These are phyloP conservation scores for Coptodon bakossiorum DNA, from an alignment of 2,113 vertebrate species.

Conservation along the genomic window DNA sequence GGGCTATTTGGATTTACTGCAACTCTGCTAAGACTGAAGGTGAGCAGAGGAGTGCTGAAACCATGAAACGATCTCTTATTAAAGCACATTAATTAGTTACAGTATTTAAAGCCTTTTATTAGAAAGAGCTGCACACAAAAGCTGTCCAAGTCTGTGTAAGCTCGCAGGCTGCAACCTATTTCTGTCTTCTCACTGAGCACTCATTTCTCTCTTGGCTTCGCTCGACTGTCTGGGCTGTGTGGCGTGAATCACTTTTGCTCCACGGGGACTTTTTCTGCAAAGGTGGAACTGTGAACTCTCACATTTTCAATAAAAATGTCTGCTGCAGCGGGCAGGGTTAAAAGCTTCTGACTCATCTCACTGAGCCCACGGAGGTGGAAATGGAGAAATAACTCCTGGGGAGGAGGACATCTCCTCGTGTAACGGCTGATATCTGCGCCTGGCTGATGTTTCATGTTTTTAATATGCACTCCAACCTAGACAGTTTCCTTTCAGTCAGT, in stretches of 20 bases:
- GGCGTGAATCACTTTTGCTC: slow-evolving; percentile 8
- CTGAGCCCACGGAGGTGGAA: neutral
- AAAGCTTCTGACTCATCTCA: slow-evolving; percentile 10
- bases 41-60: neutral
- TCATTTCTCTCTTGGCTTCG: neutral
- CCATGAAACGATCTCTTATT: neutral
- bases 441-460: neutral
- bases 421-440: neutral
- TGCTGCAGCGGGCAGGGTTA: neutral
- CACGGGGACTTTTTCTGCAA: neutral
- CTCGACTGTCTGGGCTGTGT: neutral
- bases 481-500: neutral
- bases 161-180: neutral
- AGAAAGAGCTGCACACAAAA: neutral
- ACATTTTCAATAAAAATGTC: slow-evolving; percentile 12
- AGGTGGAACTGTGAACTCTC: slow-evolving; percentile 13
- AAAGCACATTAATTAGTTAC: neutral
- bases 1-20: neutral
- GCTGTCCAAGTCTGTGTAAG: neutral
- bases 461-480: neutral
- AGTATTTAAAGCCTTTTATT: neutral
- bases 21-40: neutral
- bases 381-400: neutral
- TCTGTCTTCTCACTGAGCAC: neutral
- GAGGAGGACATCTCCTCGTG: neutral